Percentiles rank a stretch among this genome's conserved stretches.
Evolutionary conservation across 2,797 vertebrate species (phyloP).

Genomic region (Coluber constrictor): DNA sequence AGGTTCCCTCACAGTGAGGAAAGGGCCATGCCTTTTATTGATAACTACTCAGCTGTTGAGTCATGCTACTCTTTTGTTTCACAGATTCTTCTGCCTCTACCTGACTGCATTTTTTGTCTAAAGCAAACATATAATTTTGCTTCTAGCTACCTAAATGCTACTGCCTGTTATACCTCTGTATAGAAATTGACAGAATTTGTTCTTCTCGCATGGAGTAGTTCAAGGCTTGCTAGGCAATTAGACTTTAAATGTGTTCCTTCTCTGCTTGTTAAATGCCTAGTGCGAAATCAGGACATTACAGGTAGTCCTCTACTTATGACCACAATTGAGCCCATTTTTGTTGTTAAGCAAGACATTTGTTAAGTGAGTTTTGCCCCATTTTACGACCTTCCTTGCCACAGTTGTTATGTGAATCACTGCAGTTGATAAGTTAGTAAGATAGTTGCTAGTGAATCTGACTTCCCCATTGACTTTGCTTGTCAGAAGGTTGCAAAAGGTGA

Average conservation of each 20-base stretch:
- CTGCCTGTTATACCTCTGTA: not conserved
- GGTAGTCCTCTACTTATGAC: too few species aligned
- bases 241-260: not conserved
- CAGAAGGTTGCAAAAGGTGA: too few species aligned
- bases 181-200: not conserved
- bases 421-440: too few species aligned
- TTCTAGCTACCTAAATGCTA: slow-evolving; percentile 4
- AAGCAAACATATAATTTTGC: not conserved
- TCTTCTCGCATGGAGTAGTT: rapidly evolving
- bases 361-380: too few species aligned
- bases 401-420: too few species aligned
- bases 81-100: not conserved
- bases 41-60: not conserved
- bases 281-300: not conserved
- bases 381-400: too few species aligned
- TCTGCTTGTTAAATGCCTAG: not conserved
- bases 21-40: not conserved
- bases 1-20: not conserved
- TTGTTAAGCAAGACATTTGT: too few species aligned
- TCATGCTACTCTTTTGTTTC: slow-evolving; percentile 13
- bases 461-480: too few species aligned
- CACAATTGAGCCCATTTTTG: too few species aligned
- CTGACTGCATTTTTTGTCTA: not conserved
- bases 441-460: too few species aligned
- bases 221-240: not conserved